A percentile compares a stretch with the other conserved stretches of the same genome.
Conservation (phyloP, 1,140 invertebrate species). For the Asbolus verrucosus region DNA sequence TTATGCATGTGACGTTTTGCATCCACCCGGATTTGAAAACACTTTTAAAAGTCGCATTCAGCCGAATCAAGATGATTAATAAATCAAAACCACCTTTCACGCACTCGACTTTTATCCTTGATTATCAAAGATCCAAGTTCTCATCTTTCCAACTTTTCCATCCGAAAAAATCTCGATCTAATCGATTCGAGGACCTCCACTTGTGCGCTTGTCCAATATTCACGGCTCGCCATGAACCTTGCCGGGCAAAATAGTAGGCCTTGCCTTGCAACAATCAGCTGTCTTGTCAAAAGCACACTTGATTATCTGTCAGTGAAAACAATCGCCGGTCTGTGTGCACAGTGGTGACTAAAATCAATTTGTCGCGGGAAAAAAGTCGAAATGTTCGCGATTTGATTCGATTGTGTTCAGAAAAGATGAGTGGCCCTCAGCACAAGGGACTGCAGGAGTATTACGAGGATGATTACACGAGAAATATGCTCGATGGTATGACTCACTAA, state of each 20-base stretch:
- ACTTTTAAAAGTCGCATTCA: too few relatives aligned
- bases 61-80: too few relatives aligned
- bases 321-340: conserved; percentile 3
- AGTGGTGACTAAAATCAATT: not conserved
- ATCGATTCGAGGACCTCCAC: conserved; percentile 20
- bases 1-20: too few relatives aligned
- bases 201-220: conserved; percentile 33
- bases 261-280: conserved; percentile 40
- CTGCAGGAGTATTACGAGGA: conserved; percentile 48
- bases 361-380: not conserved
- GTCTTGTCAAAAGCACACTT: conserved; percentile 20
- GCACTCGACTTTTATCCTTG: not conserved
- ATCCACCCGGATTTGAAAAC: too few relatives aligned
- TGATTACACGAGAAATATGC: conserved; percentile 52
- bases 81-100: not conserved
- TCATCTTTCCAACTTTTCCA: too few relatives aligned
- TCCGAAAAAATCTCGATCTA: too few relatives aligned
- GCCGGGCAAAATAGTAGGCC: conserved; percentile 31
- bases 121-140: not conserved
- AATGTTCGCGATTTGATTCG: not conserved
- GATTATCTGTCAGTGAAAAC: conserved; percentile 11
- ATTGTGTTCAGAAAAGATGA: conserved; percentile 41
- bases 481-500: conserved; percentile 43
- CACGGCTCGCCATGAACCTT: conserved; percentile 24
- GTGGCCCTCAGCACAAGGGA: conserved; percentile 22